Evolutionary conservation across 2,113 vertebrate species (phyloP).

Genomic region (Eptesicus fuscus): DNA sequence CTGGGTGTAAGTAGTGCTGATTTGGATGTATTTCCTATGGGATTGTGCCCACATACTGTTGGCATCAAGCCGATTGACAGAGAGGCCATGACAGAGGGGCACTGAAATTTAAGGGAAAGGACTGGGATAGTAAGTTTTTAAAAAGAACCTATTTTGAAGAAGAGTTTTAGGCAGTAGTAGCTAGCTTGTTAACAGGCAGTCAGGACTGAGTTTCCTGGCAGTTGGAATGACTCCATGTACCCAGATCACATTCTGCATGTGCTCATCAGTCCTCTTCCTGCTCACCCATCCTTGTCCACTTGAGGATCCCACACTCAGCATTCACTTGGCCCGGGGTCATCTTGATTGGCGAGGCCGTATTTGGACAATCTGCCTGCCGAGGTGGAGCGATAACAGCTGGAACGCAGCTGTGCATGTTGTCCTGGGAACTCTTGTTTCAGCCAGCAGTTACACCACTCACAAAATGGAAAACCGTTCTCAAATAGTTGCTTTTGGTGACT

Average conservation of each 20-base stretch:
- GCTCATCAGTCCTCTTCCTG: background rate
- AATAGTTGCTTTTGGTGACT: slow-evolving; percentile 13
- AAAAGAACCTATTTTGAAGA: background rate
- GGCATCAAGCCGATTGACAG: background rate
- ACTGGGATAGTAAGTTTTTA: background rate
- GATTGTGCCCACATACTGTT: background rate
- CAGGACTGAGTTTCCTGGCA: background rate
- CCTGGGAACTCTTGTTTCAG: slow-evolving; percentile 67
- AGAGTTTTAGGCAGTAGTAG: background rate
- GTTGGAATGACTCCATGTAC: background rate
- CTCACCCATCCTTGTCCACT: background rate
- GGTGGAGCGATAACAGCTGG: slow-evolving; percentile 75
- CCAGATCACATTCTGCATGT: background rate
- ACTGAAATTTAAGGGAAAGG: background rate
- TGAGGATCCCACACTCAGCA: slow-evolving; percentile 1
- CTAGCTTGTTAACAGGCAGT: background rate
- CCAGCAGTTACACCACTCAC: background rate
- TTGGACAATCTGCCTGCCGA: background rate
- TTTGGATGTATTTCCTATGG: background rate
- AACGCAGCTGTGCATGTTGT: slow-evolving; percentile 70
- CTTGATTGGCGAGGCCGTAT: background rate
- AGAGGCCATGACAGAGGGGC: background rate
- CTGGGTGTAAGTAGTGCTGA: background rate
- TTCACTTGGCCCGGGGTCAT: slow-evolving; percentile 34
- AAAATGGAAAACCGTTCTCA: slow-evolving; percentile 17